Base-by-base conservation (phyloP, 1,140 invertebrate species). In the Pentalonia nigronervosa region DNA sequence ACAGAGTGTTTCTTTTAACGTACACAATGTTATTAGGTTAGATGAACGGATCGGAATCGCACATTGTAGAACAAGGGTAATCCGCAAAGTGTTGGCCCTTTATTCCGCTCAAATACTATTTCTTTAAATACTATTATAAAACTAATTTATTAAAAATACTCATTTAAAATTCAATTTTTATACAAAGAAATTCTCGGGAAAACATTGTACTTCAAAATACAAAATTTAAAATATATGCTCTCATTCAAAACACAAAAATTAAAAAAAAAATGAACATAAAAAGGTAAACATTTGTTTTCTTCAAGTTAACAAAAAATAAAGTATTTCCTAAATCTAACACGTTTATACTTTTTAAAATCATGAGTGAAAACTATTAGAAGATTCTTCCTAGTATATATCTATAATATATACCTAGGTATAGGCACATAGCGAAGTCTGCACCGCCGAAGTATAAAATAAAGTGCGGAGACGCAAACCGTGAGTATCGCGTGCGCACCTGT, bases 401-500 rank as follows among this genome's bases (percentile, higher is more conserved):
- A n/a, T 30, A n/a, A n/a, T n/a, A 14, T 67, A n/a, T 17, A 67
- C 9, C 0, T 56, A 56, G 9, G 14, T 67, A 67, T 67, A 67
- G 25, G 11, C 11, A n/a, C 30, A n/a, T 67, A 6, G 60, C n/a
- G 11, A 67, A 81, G 17, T 83, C 21, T 53, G 20, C 20, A 83
- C 17, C 83, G 83, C 36, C 36, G 23, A 84, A 30, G 36, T 11
- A 25, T 41, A 34, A 8, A 34, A 84, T 30, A 25, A 83, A 41
- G 23, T 23, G 87, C 50, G 50, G 87, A 89, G 87, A 56, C 48
- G 87, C 87, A 34, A 88, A 53, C 48, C 48, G 87, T 88, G 87
- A 88, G 87, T 47, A 89, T 89, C 48, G 87, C 87, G 87, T 89
- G 87, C n/a, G 4, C 87, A 89, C 87, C 87, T 89, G 87, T 88